These are phyloP conservation scores for Thamnophis sirtalis DNA, from an alignment of 2,113 vertebrate genomes.

Conservation along the genomic window DNA sequence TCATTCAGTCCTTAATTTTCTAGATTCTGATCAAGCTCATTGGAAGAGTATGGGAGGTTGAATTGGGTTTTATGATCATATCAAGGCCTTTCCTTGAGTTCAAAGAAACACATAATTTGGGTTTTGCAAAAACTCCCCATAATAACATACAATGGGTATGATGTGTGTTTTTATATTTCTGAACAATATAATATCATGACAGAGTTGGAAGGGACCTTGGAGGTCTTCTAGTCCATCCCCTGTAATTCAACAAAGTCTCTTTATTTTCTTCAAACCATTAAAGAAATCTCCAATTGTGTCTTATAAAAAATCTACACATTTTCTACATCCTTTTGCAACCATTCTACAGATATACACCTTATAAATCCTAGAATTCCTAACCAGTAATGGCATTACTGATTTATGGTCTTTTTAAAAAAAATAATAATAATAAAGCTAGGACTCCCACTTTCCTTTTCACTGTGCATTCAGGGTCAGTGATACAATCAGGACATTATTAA, in stretches of 20 bases:
- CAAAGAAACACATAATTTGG: not conserved
- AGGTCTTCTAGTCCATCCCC: no score
- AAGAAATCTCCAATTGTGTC: not conserved
- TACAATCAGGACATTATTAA: not conserved
- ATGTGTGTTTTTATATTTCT: not conserved
- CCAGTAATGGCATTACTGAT: not conserved
- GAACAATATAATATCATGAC: not conserved
- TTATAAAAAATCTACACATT: not conserved
- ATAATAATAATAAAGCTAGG: not conserved
- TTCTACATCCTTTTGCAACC: not conserved
- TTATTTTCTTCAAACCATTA: not conserved
- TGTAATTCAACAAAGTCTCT: not conserved
- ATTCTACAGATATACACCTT: not conserved
- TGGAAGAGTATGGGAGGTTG: not conserved
- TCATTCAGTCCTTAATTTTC: not conserved
- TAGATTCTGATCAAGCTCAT: not conserved
- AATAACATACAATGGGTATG: not conserved
- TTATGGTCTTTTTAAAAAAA: not conserved
- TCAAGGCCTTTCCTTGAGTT: no score
- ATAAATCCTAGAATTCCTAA: not conserved
- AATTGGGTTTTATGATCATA: not conserved
- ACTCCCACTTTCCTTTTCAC: not conserved
- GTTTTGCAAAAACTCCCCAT: not conserved
- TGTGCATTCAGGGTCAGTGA: not conserved
- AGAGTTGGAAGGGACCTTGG: no score